Base-by-base conservation (phyloP, 2,888 invertebrate genomes). In the Drosophila subquinaria region DNA sequence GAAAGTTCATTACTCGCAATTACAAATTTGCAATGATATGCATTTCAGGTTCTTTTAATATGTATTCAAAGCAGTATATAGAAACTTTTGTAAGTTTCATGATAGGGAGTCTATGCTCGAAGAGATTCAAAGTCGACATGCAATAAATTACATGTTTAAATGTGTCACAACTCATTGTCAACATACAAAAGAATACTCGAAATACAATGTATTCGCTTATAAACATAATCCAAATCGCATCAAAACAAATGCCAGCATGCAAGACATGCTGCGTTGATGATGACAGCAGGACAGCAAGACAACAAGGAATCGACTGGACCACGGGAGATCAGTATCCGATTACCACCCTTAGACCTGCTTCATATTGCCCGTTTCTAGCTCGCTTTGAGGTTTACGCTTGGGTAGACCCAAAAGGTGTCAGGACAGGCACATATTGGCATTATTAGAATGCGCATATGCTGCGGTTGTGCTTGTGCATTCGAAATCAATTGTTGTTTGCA, bases 161-260 rank as follows among this genome's bases (percentile, higher is more conserved):
- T 65, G 64, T 69, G 52, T 68, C 60, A 50, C 69, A 64, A 55
- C 42, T 61, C 64, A 57, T 76, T 80, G 69, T 74, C 60, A 69
- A 27, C 43, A 45, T 33, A 75, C 66, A 83, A 74, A 73, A 66
- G 53, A 66, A 48, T 30, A 38, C 20, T 50, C 27, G 56, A 50
- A 43, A 51, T 43, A 17, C 47, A 61, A 62, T 73, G 69, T 64
- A 89, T 89, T 82, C 65, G 60, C 74, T 65, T 73, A 74, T 79
- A 88, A 89, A 89, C 86, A 85, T 89, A 80, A 87, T 87, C 90
- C 85, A 82, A 87, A 76, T 81, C 79, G 27, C 75, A 87, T 87
- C 90, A 87, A 81, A 89, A 87, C 88, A 87, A 88, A 66, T 69
- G 50, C 47, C 42, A 51, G 59, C 50, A 51, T 15, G 51, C 23